Conservation (phyloP, 1,140 invertebrate species). For the Acromyrmex heyeri region DNA sequence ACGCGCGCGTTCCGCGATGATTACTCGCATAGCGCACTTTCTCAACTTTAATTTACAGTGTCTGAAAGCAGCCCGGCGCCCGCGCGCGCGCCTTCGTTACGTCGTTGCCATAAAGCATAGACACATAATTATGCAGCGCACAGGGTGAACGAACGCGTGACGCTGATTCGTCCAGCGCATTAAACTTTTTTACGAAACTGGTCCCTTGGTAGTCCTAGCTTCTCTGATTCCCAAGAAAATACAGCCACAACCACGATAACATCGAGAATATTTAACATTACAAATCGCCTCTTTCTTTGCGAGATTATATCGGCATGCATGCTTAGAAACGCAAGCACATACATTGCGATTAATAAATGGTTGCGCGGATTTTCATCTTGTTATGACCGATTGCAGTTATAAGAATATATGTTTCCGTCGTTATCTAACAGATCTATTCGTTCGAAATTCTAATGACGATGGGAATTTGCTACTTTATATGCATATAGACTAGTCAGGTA, state of each 20-base stretch:
- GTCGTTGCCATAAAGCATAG: conserved; percentile 76
- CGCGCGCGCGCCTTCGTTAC: conserved; percentile 69
- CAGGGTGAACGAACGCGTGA: conserved; percentile 70
- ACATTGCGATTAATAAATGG: conserved; percentile 3
- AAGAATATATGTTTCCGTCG: not conserved
- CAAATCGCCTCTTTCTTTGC: not conserved
- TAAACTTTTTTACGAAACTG: conserved; percentile 67
- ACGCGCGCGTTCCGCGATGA: conserved; percentile 77
- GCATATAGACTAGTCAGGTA: not conserved
- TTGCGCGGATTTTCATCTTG: not conserved
- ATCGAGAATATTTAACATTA: not conserved
- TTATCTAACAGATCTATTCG: not conserved
- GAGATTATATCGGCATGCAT: not conserved
- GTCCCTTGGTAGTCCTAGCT: not conserved
- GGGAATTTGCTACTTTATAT: not conserved
- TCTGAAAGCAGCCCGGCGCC: conserved; percentile 70
- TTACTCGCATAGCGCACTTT: conserved; percentile 77
- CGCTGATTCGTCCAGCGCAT: conserved; percentile 68
- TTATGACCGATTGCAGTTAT: not conserved
- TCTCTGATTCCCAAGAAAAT: not conserved
- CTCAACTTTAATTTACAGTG: conserved; percentile 81
- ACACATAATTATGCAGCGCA: conserved; percentile 79
- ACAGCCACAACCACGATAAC: not conserved
- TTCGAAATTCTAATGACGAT: not conserved
- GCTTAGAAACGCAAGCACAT: not conserved